Evolutionary conservation across 2,888 invertebrate species (phyloP).

Genomic region (Diarsia dahlii): DNA sequence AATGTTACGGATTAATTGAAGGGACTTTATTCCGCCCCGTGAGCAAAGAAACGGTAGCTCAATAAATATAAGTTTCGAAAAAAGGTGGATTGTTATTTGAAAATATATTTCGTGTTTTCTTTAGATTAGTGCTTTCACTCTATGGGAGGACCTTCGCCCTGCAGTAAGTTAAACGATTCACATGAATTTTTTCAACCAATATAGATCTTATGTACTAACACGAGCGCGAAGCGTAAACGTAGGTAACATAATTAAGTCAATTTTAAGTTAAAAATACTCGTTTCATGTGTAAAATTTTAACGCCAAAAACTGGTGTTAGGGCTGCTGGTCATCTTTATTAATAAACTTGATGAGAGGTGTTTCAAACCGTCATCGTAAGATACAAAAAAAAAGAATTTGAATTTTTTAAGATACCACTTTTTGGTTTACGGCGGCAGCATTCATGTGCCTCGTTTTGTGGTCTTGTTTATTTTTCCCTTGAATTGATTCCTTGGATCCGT

Average conservation of each 20-base stretch:
- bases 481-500: slow-evolving; percentile 46
- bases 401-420: background rate
- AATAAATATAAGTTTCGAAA: background rate
- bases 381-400: background rate
- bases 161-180: background rate
- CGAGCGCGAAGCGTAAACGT: no score
- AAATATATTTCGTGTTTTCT: background rate
- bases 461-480: slow-evolving; percentile 55
- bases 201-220: no score
- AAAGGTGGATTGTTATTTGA: background rate
- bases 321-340: background rate
- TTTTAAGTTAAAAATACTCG: no score
- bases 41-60: background rate
- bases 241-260: no score
- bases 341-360: background rate
- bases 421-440: background rate
- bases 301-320: no score
- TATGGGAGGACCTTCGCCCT: no score
- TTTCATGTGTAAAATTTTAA: no score
- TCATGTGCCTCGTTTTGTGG: slow-evolving; percentile 29
- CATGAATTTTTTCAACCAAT: no score
- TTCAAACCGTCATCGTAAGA: background rate
- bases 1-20: slow-evolving; percentile 63
- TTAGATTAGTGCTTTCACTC: background rate
- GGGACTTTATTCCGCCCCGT: slow-evolving; percentile 18